These are phyloP conservation scores for Denticeps clupeoides DNA, from an alignment of 2,797 vertebrate species.

Conservation along the genomic window DNA sequence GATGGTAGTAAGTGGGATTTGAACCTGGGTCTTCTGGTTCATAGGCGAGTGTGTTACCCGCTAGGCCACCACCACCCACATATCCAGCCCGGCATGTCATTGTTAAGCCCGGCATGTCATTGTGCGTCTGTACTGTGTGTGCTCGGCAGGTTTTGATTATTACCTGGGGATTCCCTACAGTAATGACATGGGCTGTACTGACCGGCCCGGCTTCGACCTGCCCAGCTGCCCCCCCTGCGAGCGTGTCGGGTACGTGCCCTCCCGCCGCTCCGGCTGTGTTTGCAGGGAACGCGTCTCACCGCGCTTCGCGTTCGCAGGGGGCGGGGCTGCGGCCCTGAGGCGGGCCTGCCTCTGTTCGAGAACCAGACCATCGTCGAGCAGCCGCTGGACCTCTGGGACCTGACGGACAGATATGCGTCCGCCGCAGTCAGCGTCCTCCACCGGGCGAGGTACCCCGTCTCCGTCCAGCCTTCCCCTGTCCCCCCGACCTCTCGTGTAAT, in stretches of 20 bases:
- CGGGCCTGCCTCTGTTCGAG: constrained; percentile 82
- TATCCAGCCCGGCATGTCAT: too few species aligned
- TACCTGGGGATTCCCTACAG: constrained; percentile 92
- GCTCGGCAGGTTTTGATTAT: constrained; percentile 78
- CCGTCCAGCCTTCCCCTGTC: background rate
- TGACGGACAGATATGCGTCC: constrained; percentile 61
- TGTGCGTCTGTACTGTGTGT: constrained; percentile 14
- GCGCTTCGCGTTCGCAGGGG: constrained; percentile 6
- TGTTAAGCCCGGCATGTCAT: too few species aligned
- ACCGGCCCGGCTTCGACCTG: constrained; percentile 70
- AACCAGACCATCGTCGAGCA: constrained; percentile 74
- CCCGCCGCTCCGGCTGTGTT: background rate
- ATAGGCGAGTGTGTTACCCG: too few species aligned
- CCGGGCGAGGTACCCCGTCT: constrained; percentile 60
- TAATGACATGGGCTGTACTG: constrained; percentile 95
- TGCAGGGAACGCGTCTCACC: background rate
- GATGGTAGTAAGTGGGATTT: background rate
- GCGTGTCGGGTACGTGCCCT: background rate
- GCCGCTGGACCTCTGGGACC: constrained; percentile 69
- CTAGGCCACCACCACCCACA: too few species aligned
- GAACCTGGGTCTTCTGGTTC: too few species aligned
- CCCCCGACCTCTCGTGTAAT: too few species aligned
- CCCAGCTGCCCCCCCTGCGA: constrained; percentile 72
- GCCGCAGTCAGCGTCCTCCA: constrained; percentile 62
- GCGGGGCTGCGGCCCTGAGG: constrained; percentile 56